A percentile compares a stretch with the other conserved stretches of the same genome.
These are phyloP conservation scores for Pentamera pediparva DNA, from an alignment of 53 echinoderm and acorn worm species.

Conservation along the genomic window DNA sequence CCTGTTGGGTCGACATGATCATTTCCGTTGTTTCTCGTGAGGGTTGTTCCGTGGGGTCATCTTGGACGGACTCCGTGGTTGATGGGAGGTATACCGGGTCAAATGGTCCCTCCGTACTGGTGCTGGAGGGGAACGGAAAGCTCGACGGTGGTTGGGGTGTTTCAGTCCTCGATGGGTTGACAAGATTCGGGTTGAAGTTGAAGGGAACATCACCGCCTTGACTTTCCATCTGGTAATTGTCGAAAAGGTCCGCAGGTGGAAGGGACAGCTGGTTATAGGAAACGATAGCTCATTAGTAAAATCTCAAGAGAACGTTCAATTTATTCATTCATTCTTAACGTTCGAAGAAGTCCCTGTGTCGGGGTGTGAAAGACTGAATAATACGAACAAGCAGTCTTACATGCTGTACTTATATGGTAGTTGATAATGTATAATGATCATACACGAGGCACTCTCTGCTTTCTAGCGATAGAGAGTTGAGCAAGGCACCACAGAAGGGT, in stretches of 20 bases:
- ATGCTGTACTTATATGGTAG: neutral
- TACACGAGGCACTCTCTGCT: too few relatives aligned
- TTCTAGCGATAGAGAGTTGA: too few relatives aligned
- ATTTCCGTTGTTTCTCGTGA: neutral
- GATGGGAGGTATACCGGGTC: neutral
- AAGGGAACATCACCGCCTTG: neutral
- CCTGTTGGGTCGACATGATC: neutral
- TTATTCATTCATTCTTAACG: neutral
- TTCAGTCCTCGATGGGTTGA: neutral
- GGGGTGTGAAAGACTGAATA: too few relatives aligned
- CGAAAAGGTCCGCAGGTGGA: neutral
- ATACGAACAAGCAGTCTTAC: too few relatives aligned
- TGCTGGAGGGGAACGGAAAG: neutral
- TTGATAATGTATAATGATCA: too few relatives aligned
- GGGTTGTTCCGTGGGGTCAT: neutral
- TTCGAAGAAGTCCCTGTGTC: neutral
- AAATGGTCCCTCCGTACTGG: neutral
- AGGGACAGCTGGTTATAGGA: slow-evolving; percentile 6
- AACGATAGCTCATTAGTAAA: neutral
- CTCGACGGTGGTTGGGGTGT: neutral
- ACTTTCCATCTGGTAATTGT: neutral
- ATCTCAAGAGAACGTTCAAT: neutral
- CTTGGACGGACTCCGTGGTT: neutral
- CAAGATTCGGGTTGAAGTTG: neutral
- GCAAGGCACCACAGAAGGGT: too few relatives aligned